Base-by-base conservation (phyloP, 2,113 vertebrate genomes). In the Notarius lentiginosus region DNA sequence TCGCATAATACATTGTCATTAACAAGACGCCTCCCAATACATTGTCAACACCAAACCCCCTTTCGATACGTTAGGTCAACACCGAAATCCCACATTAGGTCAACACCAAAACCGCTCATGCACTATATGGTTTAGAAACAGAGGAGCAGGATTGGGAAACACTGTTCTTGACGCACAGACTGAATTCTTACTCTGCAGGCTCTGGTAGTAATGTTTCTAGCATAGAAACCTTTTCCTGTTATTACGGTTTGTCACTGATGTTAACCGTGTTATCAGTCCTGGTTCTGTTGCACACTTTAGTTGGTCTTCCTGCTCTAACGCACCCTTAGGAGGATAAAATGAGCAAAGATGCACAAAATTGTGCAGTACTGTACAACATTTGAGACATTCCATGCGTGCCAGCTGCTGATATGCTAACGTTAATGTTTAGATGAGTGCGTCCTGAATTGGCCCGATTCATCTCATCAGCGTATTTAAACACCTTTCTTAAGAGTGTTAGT, bases 161-260 rank as follows among this genome's bases (percentile, higher is more conserved):
- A 47, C 79, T 7, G 30, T 24, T 41, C 30, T 41, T 47, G 56
- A 24, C 30, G 2, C 60, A 56, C 27, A 79, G 77, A 20, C 77
- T 20, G 77, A 60, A 60, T 58, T 60, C 53, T 79, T 34, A 14
- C 79, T 24, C 30, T 61, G 0, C 47, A 81, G 34, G 18, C 20
- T 7, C 30, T 47, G 79, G 61, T 81, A 41, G 56, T 14, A 61
- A 61, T 14, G 79, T 81, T 81, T 81, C 79, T 61, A 81, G 30
- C 7, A 7, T 81, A 81, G 79, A 56, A 47, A 47, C 79, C 56
- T 22, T 18, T 61, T 81, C 79, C 79, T 61, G 51, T 76, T 12
- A 79, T n/a, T 18, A 14, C 47, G 72, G 5, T 84, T 41, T 2
- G 15, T 11, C 15, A 1, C 24, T 34, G n/a, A 12, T 11, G 27